These are phyloP conservation scores for Apamea anceps DNA, from an alignment of 2,888 invertebrate genomes.

Conservation along the genomic window DNA sequence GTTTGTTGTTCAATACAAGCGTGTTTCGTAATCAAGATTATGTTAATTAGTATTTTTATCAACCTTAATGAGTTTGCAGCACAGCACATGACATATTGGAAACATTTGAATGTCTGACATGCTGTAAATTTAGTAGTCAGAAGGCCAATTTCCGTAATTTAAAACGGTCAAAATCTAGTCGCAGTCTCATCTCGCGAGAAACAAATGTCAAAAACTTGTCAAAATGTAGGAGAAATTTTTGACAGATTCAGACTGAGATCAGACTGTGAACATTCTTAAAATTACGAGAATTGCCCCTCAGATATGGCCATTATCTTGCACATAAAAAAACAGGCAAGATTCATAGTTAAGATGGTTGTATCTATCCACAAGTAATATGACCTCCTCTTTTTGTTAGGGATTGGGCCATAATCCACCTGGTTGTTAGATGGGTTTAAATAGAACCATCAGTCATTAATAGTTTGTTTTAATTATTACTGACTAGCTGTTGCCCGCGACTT, in stretches of 20 bases:
- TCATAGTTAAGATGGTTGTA: neutral
- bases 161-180: no score
- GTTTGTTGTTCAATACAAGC: neutral
- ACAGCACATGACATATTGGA: neutral
- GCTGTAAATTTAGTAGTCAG: neutral
- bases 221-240: no score
- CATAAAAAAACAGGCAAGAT: neutral
- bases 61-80: neutral
- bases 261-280: no score
- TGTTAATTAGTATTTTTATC: neutral
- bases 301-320: neutral
- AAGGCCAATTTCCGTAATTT: no score
- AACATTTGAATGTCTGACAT: neutral
- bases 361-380: neutral
- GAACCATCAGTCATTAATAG: neutral
- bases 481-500: neutral
- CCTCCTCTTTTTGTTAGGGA: neutral
- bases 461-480: no score
- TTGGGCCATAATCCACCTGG: no score
- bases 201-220: no score
- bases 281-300: no score
- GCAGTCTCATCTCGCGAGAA: no score
- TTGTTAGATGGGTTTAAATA: neutral
- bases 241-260: no score
- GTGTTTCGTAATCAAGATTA: neutral